phyloP scores from a whole-genome alignment of 2,888 invertebrate genomes.

The Hirtodrosophila histrioides region DNA sequence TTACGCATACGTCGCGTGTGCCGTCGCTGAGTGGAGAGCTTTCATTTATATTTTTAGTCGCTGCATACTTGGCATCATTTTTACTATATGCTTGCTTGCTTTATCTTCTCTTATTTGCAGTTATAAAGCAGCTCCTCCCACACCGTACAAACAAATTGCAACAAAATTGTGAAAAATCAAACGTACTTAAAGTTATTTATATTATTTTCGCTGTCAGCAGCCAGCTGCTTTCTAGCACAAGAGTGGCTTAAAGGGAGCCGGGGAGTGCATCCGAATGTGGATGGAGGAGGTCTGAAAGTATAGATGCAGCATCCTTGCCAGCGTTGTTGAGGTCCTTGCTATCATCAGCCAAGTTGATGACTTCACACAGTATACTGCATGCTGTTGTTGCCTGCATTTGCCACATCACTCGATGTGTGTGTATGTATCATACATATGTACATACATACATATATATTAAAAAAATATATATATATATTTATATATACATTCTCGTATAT shows the following conservation, averaged over 20 bases:
- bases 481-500: constrained; percentile 13
- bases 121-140: constrained; percentile 21
- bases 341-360: constrained; percentile 56
- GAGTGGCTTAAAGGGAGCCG: neutral
- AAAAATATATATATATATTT: neutral
- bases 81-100: constrained; percentile 28
- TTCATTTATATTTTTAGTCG: constrained; percentile 27
- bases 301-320: constrained; percentile 13
- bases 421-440: neutral
- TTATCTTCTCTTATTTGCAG: constrained; percentile 34
- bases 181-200: constrained; percentile 62
- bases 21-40: constrained; percentile 8
- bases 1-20: constrained; percentile 55
- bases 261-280: no score
- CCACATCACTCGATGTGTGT: constrained; percentile 22
- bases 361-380: constrained; percentile 42
- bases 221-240: constrained; percentile 17
- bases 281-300: neutral
- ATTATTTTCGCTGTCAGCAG: constrained; percentile 43
- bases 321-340: constrained; percentile 18
- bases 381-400: constrained; percentile 39
- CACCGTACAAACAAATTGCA: constrained; percentile 48
- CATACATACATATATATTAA: neutral
- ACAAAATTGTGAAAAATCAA: constrained; percentile 71
- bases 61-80: constrained; percentile 47